A percentile compares a stretch with the other conserved stretches of the same genome.
These are phyloP conservation scores for Arnoldichthys spilopterus DNA, from an alignment of 2,797 vertebrate species.

Conservation along the genomic window DNA sequence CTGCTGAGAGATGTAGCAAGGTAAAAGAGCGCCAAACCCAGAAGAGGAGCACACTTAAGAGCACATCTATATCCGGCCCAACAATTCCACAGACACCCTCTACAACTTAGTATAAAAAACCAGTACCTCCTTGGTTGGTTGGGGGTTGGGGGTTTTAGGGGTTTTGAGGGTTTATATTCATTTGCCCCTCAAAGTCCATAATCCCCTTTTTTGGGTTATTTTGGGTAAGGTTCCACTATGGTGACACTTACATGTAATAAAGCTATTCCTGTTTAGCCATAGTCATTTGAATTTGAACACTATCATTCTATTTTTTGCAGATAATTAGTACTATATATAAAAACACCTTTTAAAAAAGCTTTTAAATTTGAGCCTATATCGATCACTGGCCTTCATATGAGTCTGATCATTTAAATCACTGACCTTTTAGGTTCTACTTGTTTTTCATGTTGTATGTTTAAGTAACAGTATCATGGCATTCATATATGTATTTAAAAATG, in stretches of 20 bases:
- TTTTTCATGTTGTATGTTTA: not conserved
- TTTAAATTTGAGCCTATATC: not conserved
- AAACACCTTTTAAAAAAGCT: not conserved
- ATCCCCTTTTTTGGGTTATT: not conserved
- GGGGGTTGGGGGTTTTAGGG: no score
- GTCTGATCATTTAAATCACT: not conserved
- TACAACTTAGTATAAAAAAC: constrained; percentile 39
- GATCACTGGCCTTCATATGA: not conserved
- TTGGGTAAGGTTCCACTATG: not conserved
- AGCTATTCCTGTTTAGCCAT: not conserved
- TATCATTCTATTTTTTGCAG: not conserved
- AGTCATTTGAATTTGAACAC: not conserved
- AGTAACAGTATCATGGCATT: not conserved
- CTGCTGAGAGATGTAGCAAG: constrained; percentile 48
- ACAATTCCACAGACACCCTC: constrained; percentile 17
- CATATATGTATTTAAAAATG: not conserved
- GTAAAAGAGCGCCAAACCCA: constrained; percentile 40
- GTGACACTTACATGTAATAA: not conserved
- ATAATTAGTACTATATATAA: not conserved
- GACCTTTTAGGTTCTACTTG: not conserved
- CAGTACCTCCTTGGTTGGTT: constrained; percentile 21
- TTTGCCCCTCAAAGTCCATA: not conserved
- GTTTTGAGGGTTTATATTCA: constrained; percentile 15
- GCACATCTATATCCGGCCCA: constrained; percentile 19
- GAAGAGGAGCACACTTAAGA: constrained; percentile 36